A percentile compares a stretch with the other conserved stretches of the same genome.
phyloP scores from a whole-genome alignment of 2,113 vertebrate species.

The Marcusenius ussheri region DNA sequence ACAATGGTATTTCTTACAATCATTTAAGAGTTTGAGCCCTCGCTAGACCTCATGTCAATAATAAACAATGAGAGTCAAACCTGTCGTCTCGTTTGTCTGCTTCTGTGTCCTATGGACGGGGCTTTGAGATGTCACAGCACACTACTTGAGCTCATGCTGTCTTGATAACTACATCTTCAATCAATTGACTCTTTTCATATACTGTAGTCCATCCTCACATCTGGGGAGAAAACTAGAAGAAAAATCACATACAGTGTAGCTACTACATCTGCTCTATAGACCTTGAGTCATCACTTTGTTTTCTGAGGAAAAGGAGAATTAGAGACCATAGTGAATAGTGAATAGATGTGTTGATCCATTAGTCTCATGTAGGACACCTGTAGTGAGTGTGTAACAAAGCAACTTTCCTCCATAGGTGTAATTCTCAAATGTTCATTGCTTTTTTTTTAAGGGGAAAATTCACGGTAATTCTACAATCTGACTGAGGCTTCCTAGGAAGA shows the following conservation, averaged over 20 bases:
- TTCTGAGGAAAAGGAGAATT: background rate
- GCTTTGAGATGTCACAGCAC: background rate
- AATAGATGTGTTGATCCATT: background rate
- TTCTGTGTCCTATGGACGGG: background rate
- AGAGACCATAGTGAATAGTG: background rate
- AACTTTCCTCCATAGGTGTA: background rate
- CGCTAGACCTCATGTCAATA: background rate
- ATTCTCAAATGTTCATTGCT: background rate
- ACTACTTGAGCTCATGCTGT: background rate
- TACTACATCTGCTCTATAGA: background rate
- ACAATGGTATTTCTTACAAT: background rate
- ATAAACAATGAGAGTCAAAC: background rate
- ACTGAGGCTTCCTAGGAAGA: background rate
- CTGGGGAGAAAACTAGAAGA: background rate
- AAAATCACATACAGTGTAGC: background rate
- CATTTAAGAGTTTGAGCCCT: background rate
- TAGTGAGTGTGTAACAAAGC: background rate
- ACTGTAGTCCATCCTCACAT: background rate
- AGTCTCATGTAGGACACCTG: background rate
- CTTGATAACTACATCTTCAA: background rate
- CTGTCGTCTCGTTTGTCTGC: background rate
- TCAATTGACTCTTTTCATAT: background rate
- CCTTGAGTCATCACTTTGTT: background rate
- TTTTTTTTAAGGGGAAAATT: background rate
- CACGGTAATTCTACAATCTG: background rate